Percentiles rank a stretch among this genome's conserved stretches.
phyloP scores from a whole-genome alignment of 2,888 invertebrate species.

The Metopia argyrocephala region DNA sequence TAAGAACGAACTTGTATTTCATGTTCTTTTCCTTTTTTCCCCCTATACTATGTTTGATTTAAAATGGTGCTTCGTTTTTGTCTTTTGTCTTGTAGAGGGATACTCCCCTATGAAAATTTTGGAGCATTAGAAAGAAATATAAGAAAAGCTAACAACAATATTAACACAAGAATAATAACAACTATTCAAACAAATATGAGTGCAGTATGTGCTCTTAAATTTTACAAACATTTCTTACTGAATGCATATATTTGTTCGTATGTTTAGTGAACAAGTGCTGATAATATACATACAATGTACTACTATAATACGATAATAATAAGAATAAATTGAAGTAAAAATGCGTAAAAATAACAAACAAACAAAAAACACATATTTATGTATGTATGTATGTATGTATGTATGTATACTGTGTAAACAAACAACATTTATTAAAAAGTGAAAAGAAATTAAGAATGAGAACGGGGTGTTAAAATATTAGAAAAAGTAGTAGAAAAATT shows the following conservation, averaged over 20 bases:
- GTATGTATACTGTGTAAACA: too few relatives aligned
- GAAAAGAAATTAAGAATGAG: neutral
- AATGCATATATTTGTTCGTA: neutral
- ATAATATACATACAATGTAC: neutral
- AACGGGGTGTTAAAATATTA: neutral
- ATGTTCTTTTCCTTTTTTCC: conserved; percentile 33
- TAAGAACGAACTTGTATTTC: conserved; percentile 43
- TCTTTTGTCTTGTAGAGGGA: conserved; percentile 36
- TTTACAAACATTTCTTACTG: neutral
- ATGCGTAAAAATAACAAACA: too few relatives aligned
- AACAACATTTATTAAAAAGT: neutral
- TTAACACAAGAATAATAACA: conserved; percentile 38
- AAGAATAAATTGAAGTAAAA: neutral
- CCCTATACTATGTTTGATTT: neutral
- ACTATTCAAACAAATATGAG: neutral
- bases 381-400: neutral
- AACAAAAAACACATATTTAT: neutral
- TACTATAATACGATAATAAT: too few relatives aligned
- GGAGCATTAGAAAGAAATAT: conserved; percentile 3
- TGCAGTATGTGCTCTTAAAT: neutral
- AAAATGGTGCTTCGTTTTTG: neutral
- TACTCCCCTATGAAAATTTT: conserved; percentile 35
- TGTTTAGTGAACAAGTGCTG: too few relatives aligned
- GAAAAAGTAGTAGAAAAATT: neutral
- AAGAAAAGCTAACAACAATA: conserved; percentile 12